Evolutionary conservation across 92 coral and sea anemone genomes (phyloP), one percentile per base, ranked within the genome.

Genomic region (Zoanthus sansibaricus): DNA sequence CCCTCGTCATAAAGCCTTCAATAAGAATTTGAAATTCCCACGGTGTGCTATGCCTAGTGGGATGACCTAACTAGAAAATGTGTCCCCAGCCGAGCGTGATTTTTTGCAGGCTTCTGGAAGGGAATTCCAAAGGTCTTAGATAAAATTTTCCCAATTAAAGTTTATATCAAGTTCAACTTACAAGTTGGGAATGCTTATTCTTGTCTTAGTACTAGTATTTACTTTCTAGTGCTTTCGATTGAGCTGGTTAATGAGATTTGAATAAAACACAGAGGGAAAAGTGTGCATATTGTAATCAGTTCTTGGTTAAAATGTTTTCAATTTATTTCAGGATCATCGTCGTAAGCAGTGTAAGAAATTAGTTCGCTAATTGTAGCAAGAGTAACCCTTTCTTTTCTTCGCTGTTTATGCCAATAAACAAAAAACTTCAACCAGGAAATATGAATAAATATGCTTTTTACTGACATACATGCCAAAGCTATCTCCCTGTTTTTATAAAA

Each of bases 61-160:
- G 58, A 32, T 59, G 58, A 64, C 37, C 9, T 58, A 42, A 62
- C n/a, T n/a, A 42, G 13, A 79, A 18, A 37, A 44, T 62, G 44
- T 62, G 37, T 18, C 42, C 62, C 20, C 44, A 61, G 54, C 84
- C 46, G 72, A 66, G 73, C 75, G 51, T 16, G 73, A 59, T 79
- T 79, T 79, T 62, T 31, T n/a, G 46, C 46, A 10, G 8, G 10
- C 15, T 9, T 49, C 18, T 0, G 44, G 55, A 61, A 14, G 7
- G 37, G 31, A 62, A 61, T 78, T 78, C 83, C 30, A 25, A 46
- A 42, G 25, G 20, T 30, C 31, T 54, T 32, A 12, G 32, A 5
- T 16, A 68, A 79, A 8, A 52, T 13, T n/a, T 46, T 62, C 45
- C 30, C 37, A 30, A 61, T 31, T 9, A 0, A 78, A 13, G 11